phyloP scores from a whole-genome alignment of 2,113 vertebrate species.

The Eudyptes chrysolophus region DNA sequence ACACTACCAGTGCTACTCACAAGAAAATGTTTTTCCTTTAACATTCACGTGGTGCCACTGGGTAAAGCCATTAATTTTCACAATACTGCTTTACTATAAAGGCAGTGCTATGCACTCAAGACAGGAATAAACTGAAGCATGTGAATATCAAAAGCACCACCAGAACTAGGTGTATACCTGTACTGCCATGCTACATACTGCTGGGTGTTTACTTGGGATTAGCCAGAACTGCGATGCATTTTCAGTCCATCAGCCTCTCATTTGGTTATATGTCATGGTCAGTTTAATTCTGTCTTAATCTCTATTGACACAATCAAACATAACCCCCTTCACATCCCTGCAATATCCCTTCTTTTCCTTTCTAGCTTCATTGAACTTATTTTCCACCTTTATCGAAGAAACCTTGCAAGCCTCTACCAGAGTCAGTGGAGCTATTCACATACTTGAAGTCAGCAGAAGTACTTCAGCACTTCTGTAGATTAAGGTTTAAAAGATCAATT shows the following conservation, averaged over 20 bases:
- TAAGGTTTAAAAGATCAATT: not conserved
- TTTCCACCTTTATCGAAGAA: not conserved
- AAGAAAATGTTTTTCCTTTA: not conserved
- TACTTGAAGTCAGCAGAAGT: not conserved
- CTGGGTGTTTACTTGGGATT: not conserved
- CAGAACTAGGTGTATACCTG: not conserved
- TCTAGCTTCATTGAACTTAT: not conserved
- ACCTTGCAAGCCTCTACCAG: not conserved
- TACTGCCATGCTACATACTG: not conserved
- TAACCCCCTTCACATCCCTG: not conserved
- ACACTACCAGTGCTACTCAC: not conserved
- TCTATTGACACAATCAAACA: not conserved
- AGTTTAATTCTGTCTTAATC: not conserved
- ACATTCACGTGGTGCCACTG: accelerated
- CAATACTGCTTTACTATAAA: not conserved
- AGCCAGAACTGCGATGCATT: not conserved
- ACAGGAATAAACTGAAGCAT: not conserved
- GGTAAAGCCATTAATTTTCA: not conserved
- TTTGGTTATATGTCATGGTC: not conserved
- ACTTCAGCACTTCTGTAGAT: not conserved
- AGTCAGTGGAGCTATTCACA: not conserved
- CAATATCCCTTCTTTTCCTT: not conserved
- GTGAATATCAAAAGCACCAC: not conserved
- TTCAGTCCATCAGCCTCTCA: not conserved
- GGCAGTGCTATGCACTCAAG: not conserved